Evolutionary conservation across 2,888 invertebrate species (phyloP), one percentile per base, ranked within the genome.

Genomic region (Hemicrepidius hirtus): DNA sequence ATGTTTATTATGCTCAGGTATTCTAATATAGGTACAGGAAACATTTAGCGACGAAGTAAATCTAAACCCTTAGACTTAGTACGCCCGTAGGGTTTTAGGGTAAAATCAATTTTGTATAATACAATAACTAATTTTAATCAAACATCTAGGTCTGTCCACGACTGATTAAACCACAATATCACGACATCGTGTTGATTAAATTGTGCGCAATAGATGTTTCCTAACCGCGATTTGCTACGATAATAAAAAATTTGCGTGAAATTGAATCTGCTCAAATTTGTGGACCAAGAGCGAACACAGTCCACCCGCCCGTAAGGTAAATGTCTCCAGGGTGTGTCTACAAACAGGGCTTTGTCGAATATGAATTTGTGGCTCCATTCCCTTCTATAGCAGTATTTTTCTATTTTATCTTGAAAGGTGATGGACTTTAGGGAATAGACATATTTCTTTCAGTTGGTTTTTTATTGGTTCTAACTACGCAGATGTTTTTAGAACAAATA

Each of bases 361-460:
- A 63, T 63, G 63, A 63, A 63, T 63, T 63, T 63, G 63, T 21
- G 63, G 35, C 63, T 35, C 63, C 63, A 63, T 63, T 63, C 18
- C 32, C 63, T 46, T 49, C 32, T 16, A 13, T 32, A 44, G 63
- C 63, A 41, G 35, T 60, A 60, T 40, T 60, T 55, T 49, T 18
- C 40, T 63, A 41, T 62, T 37, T 35, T 57, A 12, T 24, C 35
- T 18, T 21, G 13, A 21, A 35, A 57, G 13, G 60, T 37, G 57
- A 57, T 37, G 60, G 60, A 44, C 60, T 60, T 41, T n/a, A 18
- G 57, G 57, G 57, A 35, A 57, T 57, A 57, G 10, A 3, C 9
- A 9, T 13, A 37, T 57, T 12, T 32, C 46, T 53, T 57, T 57
- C 28, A n/a, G 57, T 16, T 57, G 57, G 20, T 35, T 20, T 13